Evolutionary conservation across 2,888 invertebrate species (phyloP).

Genomic region (Pomacea canaliculata): DNA sequence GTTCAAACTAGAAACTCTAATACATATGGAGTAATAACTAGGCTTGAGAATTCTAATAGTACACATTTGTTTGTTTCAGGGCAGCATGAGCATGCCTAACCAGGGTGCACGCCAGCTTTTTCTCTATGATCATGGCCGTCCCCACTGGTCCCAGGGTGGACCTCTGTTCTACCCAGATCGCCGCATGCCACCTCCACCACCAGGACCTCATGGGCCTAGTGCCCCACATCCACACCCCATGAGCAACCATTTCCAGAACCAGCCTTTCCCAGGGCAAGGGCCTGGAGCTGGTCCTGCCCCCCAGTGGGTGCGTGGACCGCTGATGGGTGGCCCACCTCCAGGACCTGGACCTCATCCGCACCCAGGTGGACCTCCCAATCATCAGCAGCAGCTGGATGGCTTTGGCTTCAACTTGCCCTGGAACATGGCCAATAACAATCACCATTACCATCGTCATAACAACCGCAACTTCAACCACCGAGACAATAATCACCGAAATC

Average conservation of each 20-base stretch:
- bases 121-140: constrained; percentile 40
- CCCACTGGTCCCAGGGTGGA: constrained; percentile 43
- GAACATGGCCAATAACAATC: constrained; percentile 35
- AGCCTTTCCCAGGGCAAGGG: constrained; percentile 35
- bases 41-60: too few relatives aligned
- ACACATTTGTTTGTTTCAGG: constrained; percentile 24
- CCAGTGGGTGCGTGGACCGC: constrained; percentile 32
- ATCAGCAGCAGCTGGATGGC: constrained; percentile 36
- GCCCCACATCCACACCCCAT: constrained; percentile 27
- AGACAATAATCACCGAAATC: constrained; percentile 32
- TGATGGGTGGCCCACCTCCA: constrained; percentile 25
- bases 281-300: constrained; percentile 30
- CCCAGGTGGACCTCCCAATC: constrained; percentile 24
- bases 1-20: too few relatives aligned
- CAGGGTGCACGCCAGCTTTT: constrained; percentile 41
- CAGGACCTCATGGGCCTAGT: constrained; percentile 24
- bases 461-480: constrained; percentile 35
- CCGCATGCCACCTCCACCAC: constrained; percentile 35
- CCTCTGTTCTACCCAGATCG: constrained; percentile 40
- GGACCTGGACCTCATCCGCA: constrained; percentile 28
- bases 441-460: constrained; percentile 32
- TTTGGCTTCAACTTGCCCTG: constrained; percentile 41
- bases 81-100: constrained; percentile 43
- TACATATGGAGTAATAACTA: too few relatives aligned
- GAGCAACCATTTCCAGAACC: constrained; percentile 35